Evolutionary conservation across 2,113 vertebrate species (phyloP), one percentile per base, ranked within the genome.

Genomic region (Neodon shergylaensis): DNA sequence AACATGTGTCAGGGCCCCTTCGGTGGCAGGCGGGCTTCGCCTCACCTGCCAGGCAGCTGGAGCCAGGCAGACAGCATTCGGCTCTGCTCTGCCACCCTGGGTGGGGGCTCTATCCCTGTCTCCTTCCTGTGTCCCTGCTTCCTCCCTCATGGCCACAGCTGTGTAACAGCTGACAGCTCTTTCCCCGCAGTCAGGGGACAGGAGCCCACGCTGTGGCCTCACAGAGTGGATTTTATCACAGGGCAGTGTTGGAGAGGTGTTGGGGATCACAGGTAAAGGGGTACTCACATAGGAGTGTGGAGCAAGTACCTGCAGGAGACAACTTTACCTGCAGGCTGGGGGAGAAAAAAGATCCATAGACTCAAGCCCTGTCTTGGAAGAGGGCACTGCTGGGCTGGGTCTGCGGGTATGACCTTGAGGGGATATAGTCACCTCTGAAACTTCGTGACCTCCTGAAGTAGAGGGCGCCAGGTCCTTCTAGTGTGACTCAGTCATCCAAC

Each of bases 1-100:
- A 97, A 98, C 98, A 98, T 90, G 96, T 98, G 98, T 98, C 90
- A 92, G 90, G 95, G 96, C 96, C 91, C 95, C 96, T 49, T 58
- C 0, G 3, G 96, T 70, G 78, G 92, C 78, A 24, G 76, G 91
- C 88, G 22, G 79, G 72, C 84, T 72, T 5, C 12, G 84, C 95
- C 94, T 95, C 88, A 7, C n/a, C 1, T 44, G 13, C 78, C 84
- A 47, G 92, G 94, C 93, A 91, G 91, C 94, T 90, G 72, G 81
- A 33, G 88, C 9, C 0, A n/a, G 70, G 33, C 10, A 21, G 63
- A 93, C 42, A 73, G 54, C 42, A 16, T 66, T 2, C 0, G 4
- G 2, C 76, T 72, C 65, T 42, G 26, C 49, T 31, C 70, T 42
- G 68, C 36, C 21, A 58, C 72, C 52, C 65, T 14, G 83, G 78